phyloP scores from a whole-genome alignment of 1,140 invertebrate genomes.

The Pseudomyrmex concolor region DNA sequence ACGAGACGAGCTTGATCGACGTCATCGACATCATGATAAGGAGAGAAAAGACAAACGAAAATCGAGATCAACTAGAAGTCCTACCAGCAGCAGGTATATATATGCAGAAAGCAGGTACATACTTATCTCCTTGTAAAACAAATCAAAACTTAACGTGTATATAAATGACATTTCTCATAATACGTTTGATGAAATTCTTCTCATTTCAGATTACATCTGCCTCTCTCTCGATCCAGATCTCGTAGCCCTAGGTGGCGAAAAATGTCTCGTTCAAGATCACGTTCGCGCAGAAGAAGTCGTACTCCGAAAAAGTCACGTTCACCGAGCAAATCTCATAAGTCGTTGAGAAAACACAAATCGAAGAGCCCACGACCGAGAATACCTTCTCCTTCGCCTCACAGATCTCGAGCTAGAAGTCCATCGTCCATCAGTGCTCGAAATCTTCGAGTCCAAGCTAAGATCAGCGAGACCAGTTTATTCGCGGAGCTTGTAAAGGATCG shows the following conservation, averaged over 20 bases:
- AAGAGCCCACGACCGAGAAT: conserved; percentile 82
- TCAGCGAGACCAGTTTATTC: conserved; percentile 94
- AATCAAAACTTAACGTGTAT: not conserved
- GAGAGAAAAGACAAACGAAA: conserved; percentile 83
- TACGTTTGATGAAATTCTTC: not conserved
- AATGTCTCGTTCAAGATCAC: conserved; percentile 80
- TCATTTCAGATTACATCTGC: conserved; percentile 73
- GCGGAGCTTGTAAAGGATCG: conserved; percentile 94
- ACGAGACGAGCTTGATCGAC: conserved; percentile 81
- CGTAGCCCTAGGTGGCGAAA: conserved; percentile 83
- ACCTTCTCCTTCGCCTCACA: conserved; percentile 81
- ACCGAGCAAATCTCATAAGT: conserved; percentile 79
- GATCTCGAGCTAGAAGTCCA: conserved; percentile 80
- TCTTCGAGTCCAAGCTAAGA: conserved; percentile 88
- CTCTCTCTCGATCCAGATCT: conserved; percentile 82
- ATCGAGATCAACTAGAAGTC: conserved; percentile 77
- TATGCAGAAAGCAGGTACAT: not conserved
- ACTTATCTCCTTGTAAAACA: not conserved
- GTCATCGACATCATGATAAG: conserved; percentile 83
- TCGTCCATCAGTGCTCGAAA: conserved; percentile 85
- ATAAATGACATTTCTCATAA: not conserved
- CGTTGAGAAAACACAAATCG: conserved; percentile 81
- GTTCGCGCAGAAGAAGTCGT: conserved; percentile 81
- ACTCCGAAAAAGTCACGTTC: conserved; percentile 84
- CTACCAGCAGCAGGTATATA: conserved; percentile 74